Base-by-base conservation (phyloP, 2,797 vertebrate genomes). In the Takifugu rubripes region DNA sequence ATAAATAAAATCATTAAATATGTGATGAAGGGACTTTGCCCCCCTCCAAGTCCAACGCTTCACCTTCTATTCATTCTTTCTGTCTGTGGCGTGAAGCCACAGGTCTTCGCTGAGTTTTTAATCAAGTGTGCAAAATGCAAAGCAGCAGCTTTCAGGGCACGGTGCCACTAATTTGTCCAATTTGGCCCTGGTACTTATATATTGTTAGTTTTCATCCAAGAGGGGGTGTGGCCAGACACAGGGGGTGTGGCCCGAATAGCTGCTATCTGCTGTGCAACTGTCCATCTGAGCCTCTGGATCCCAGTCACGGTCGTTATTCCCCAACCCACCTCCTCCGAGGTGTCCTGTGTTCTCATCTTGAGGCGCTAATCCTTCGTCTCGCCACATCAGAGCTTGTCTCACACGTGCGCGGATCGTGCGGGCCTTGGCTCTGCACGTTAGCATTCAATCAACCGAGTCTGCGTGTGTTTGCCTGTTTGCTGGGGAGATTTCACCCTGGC, bases 391-490 rank as follows among this genome's bases (percentile, higher is more conserved):
- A 3, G 33, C 5, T 40, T 3, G 36, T 3, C 36, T 10, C 36
- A 40, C 36, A 14, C 36, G 3, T 33, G 33, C 1, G 33, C 36
- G 10, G 36, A 14, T 14, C 2, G 12, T 14, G 36, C 10, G 36
- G 12, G 36, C 31, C 14, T 54, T 14, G 36, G 36, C 12, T 70
- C 67, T 68, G 66, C 61, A 66, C 65, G 76, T 82, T 70, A 71
- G 56, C 3, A 4, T 21, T 55, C 72, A 75, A 82, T 80, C 49
- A 72, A 59, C 44, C 64, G 52, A 58, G 25, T 61, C 26, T n/a
- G 11, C 68, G 49, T 57, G 57, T 51, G 48, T 55, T 40, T 64
- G 16, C n/a, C 11, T 61, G 49, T 74, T 57, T 68, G 45, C 47
- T 25, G 25, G 58, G 68, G 65, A 69, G 53, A 55, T 64, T 49